Evolutionary conservation across 2,888 invertebrate genomes (phyloP).

Genomic region (Hanleya hanleyi): DNA sequence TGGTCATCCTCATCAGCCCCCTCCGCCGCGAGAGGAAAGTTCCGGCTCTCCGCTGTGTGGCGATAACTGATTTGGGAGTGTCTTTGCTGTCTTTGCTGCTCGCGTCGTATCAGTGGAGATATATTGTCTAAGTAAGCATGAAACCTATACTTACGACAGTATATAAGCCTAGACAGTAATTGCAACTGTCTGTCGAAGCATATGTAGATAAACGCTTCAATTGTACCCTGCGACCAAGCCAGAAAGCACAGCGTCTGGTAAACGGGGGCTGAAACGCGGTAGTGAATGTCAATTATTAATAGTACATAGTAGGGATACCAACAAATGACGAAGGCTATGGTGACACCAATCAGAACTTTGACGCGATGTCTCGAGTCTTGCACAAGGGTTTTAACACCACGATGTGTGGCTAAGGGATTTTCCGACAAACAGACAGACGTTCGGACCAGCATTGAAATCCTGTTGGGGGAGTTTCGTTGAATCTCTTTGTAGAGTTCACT

Average conservation of each 20-base stretch:
- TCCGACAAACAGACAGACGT: conserved; percentile 66
- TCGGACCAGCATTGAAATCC: conserved; percentile 67
- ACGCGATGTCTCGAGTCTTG: conserved; percentile 67
- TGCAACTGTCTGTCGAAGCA: conserved; percentile 70
- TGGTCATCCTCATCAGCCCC: background rate
- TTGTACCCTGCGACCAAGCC: conserved; percentile 71
- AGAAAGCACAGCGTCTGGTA: conserved; percentile 72
- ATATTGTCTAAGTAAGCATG: background rate
- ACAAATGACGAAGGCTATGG: conserved; percentile 65
- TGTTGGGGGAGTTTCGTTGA: conserved; percentile 64
- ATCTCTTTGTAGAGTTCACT: conserved; percentile 70
- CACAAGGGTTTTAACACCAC: conserved; percentile 58
- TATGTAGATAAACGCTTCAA: conserved; percentile 70
- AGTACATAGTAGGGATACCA: conserved; percentile 73
- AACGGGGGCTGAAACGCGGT: conserved; percentile 66
- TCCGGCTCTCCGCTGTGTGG: no score
- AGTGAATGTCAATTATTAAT: conserved; percentile 68
- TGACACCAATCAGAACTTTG: conserved; percentile 68
- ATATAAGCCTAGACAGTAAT: conserved; percentile 57
- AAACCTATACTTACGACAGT: conserved; percentile 38
- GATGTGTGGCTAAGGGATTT: conserved; percentile 46
- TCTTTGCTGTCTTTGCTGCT: background rate
- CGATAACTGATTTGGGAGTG: background rate
- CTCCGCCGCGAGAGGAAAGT: background rate
- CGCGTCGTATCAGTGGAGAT: conserved; percentile 5